phyloP scores from a whole-genome alignment of 2,888 invertebrate species.

The Parthenolecanium corni region DNA sequence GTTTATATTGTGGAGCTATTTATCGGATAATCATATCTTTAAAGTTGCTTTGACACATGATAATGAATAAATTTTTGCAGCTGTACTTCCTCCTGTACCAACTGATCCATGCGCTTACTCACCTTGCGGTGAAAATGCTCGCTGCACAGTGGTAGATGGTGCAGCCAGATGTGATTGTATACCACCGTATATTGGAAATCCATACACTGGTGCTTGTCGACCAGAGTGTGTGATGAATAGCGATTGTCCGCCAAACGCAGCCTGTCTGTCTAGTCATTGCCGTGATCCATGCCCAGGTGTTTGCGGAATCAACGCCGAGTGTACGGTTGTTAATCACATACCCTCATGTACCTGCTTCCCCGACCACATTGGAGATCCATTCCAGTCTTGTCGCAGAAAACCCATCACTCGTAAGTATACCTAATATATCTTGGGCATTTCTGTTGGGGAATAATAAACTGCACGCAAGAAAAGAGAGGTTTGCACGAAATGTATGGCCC shows the following conservation, averaged over 20 bases:
- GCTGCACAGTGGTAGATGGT: constrained; percentile 58
- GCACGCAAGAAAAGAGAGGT: too few relatives aligned
- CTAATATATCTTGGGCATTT: too few relatives aligned
- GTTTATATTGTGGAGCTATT: too few relatives aligned
- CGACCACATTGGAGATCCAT: constrained; percentile 72
- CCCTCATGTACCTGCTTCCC: constrained; percentile 67
- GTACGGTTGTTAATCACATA: constrained; percentile 67
- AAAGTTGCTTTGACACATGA: too few relatives aligned
- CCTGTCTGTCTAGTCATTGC: constrained; percentile 74
- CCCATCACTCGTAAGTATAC: constrained; percentile 34
- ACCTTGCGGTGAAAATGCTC: constrained; percentile 74
- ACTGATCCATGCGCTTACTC: constrained; percentile 61
- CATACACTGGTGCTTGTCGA: constrained; percentile 69
- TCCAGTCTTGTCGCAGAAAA: constrained; percentile 58
- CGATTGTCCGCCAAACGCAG: constrained; percentile 63
- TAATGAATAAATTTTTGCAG: constrained; percentile 29
- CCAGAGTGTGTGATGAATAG: constrained; percentile 74
- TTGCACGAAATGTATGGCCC: too few relatives aligned
- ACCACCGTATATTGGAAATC: constrained; percentile 77
- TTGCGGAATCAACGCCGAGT: constrained; percentile 73
- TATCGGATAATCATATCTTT: too few relatives aligned
- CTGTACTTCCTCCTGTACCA: constrained; percentile 35
- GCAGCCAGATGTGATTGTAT: constrained; percentile 69
- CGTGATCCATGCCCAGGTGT: constrained; percentile 74
- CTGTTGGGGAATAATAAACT: too few relatives aligned